Conservation (phyloP, 2,113 vertebrate species). For the Bujurquina vittata region DNA sequence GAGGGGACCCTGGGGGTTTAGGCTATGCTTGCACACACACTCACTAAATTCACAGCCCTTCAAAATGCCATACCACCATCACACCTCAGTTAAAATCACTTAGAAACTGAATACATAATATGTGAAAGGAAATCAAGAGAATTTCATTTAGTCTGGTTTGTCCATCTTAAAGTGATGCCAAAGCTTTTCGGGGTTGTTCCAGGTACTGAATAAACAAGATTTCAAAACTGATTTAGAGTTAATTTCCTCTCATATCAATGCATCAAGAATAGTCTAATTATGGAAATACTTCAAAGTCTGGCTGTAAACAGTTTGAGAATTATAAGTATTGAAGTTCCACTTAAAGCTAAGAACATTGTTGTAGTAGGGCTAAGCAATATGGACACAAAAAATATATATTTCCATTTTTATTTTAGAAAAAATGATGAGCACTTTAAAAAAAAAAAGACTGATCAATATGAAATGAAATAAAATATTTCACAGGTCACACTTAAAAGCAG, state of each 20-base stretch:
- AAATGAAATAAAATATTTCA: too few species aligned
- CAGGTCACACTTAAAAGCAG: too few species aligned
- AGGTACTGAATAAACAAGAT: not conserved
- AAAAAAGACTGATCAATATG: too few species aligned
- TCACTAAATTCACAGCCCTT: constrained; percentile 55
- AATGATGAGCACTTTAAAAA: too few species aligned
- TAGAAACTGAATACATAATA: constrained; percentile 32
- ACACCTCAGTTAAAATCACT: constrained; percentile 43
- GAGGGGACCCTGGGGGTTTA: constrained; percentile 61
- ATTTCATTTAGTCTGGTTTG: constrained; percentile 22
- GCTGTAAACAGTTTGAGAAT: not conserved
- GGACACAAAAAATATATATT: too few species aligned
- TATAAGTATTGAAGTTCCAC: not conserved
- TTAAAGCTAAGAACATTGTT: not conserved
- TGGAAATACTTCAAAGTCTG: not conserved
- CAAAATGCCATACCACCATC: constrained; percentile 56
- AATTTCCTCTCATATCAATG: not conserved
- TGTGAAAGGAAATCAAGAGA: constrained; percentile 18
- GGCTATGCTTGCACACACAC: constrained; percentile 41
- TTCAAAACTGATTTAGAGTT: not conserved
- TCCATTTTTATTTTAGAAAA: not conserved
- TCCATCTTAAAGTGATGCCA: not conserved
- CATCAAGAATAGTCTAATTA: not conserved
- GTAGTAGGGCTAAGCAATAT: not conserved
- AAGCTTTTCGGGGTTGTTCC: not conserved